Conservation (phyloP, 53 echinoderm and acorn worm genomes). For the Antedon mediterranea region DNA sequence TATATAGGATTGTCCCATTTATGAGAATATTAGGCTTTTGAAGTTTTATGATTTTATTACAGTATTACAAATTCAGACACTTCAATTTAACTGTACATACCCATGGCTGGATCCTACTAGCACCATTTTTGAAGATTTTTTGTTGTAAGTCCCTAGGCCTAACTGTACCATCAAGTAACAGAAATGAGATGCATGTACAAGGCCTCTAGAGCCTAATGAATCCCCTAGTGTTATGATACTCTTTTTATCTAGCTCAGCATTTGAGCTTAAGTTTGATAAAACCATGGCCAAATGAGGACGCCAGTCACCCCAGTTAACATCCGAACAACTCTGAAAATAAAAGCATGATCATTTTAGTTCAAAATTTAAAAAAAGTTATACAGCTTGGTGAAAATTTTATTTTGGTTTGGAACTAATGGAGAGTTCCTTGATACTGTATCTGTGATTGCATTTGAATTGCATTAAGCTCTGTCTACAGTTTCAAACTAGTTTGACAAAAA, state of each 20-base stretch:
- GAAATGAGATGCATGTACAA: constrained; percentile 90
- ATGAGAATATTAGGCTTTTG: too few relatives aligned
- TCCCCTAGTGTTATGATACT: constrained; percentile 85
- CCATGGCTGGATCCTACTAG: constrained; percentile 92
- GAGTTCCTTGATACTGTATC: too few relatives aligned
- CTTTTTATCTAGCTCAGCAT: constrained; percentile 69
- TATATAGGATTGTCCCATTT: too few relatives aligned
- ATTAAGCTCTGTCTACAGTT: too few relatives aligned
- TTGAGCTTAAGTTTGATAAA: constrained; percentile 67
- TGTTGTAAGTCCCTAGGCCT: constrained; percentile 71
- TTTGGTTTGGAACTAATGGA: too few relatives aligned
- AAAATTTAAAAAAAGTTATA: too few relatives aligned
- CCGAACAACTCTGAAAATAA: constrained; percentile 62
- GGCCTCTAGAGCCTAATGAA: constrained; percentile 67
- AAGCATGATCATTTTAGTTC: too few relatives aligned
- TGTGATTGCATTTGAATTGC: too few relatives aligned
- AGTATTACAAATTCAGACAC: too few relatives aligned
- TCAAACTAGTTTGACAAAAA: too few relatives aligned
- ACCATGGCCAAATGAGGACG: constrained; percentile 95
- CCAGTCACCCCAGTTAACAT: constrained; percentile 99
- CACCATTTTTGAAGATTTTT: constrained; percentile 82
- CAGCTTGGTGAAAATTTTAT: too few relatives aligned
- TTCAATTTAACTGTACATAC: constrained; percentile 25
- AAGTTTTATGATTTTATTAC: too few relatives aligned
- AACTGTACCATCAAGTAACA: constrained; percentile 97